A percentile compares a stretch with the other conserved stretches of the same genome.
phyloP scores from a whole-genome alignment of 2,797 vertebrate genomes.

The Eurystomus glaucurus region DNA sequence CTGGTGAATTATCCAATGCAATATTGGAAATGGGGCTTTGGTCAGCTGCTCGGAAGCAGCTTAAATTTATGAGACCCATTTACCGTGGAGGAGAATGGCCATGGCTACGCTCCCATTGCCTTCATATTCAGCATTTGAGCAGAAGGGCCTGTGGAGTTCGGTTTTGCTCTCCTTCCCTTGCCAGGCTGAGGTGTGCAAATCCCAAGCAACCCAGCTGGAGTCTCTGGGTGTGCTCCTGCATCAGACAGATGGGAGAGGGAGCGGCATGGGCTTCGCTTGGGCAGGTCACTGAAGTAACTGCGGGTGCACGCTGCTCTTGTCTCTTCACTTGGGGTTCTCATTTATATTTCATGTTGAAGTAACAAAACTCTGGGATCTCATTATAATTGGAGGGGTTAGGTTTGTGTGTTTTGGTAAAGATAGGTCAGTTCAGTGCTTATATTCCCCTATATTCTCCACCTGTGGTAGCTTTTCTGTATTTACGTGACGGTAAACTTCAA shows the following conservation, averaged over 20 bases:
- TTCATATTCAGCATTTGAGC: not conserved
- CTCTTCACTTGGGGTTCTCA: not conserved
- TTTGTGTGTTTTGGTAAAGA: not conserved
- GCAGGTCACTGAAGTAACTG: fast-evolving
- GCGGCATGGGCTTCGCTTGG: fast-evolving
- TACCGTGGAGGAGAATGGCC: not conserved
- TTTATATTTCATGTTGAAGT: not conserved
- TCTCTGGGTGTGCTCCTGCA: not conserved
- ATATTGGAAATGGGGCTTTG: not conserved
- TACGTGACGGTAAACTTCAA: not conserved
- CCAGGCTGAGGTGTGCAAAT: not conserved
- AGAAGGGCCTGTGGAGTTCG: not conserved
- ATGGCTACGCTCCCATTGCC: fast-evolving
- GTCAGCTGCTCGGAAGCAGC: not conserved
- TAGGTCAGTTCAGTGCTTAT: not conserved
- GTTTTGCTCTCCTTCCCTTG: not conserved
- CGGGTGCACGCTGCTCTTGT: not conserved
- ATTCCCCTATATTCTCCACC: not conserved
- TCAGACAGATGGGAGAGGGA: not conserved
- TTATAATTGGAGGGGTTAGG: not conserved
- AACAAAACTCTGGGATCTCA: not conserved
- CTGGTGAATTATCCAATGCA: not conserved
- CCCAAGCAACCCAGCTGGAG: not conserved
- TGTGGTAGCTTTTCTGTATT: not conserved
- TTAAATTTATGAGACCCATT: not conserved